Percentiles rank a stretch among this genome's conserved stretches.
Conservation (phyloP, 2,113 vertebrate species). For the Tyrannus savana region DNA sequence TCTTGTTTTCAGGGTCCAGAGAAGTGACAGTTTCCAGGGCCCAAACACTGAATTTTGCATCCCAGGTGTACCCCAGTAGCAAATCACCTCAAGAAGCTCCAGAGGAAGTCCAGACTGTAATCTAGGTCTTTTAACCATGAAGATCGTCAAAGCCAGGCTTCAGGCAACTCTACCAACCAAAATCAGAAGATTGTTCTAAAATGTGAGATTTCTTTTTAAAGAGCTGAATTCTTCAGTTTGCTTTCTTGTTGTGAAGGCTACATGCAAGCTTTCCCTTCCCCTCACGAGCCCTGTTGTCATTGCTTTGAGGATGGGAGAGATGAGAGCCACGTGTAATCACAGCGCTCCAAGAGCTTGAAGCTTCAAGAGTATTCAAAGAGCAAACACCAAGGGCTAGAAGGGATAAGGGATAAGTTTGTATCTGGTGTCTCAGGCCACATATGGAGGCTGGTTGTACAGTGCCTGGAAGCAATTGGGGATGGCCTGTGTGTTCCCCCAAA, state of each 20-base stretch:
- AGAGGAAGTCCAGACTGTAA: not conserved
- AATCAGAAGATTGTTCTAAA: not conserved
- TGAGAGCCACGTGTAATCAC: not conserved
- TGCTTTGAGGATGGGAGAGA: not conserved
- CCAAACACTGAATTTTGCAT: not conserved
- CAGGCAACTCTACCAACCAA: not conserved
- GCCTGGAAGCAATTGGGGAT: not conserved
- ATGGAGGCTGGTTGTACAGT: not conserved
- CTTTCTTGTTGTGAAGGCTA: not conserved
- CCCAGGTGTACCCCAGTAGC: not conserved
- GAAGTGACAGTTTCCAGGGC: not conserved
- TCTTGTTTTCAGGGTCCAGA: not conserved
- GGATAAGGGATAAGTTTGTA: not conserved
- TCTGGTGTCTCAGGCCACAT: not conserved
- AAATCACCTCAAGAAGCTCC: not conserved
- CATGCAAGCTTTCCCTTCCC: not conserved
- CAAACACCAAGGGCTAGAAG: not conserved
- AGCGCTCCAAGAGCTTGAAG: not conserved
- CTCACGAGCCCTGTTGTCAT: not conserved
- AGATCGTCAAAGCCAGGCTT: not conserved
- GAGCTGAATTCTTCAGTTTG: not conserved
- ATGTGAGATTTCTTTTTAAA: not conserved
- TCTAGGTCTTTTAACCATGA: not conserved
- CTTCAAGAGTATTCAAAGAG: not conserved
- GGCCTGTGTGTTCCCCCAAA: not conserved